Conservation (phyloP, 2,888 invertebrate species). For the Volucella zonaria region DNA sequence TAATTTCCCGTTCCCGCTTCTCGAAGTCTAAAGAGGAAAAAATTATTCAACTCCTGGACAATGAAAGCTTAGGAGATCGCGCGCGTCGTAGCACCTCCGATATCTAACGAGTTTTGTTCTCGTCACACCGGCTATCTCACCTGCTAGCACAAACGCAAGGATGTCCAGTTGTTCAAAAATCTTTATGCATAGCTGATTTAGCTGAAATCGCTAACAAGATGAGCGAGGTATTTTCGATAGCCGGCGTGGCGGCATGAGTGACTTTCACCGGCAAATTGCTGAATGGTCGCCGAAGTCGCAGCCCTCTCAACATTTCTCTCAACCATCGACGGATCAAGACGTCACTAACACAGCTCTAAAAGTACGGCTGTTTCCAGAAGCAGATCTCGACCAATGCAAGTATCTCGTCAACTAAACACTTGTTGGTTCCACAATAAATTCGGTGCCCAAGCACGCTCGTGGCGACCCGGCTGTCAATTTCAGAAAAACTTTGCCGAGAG, state of each 20-base stretch:
- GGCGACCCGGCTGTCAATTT: too few species aligned
- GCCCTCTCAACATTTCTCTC: background rate
- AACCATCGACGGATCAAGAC: background rate
- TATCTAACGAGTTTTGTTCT: slow-evolving; percentile 14
- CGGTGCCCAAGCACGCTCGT: too few species aligned
- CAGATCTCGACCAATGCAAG: background rate
- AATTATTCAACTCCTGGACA: background rate
- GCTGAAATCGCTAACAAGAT: slow-evolving; percentile 10
- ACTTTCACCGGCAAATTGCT: background rate
- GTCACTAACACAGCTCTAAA: background rate
- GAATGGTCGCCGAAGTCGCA: slow-evolving; percentile 4
- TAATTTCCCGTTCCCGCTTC: slow-evolving; percentile 19
- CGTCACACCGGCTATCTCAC: slow-evolving; percentile 12
- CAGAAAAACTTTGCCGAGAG: background rate
- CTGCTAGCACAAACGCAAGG: slow-evolving; percentile 14
- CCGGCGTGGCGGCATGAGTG: background rate
- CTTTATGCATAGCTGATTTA: background rate
- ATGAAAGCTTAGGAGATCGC: slow-evolving; percentile 12
- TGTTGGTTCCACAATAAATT: background rate
- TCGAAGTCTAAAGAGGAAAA: slow-evolving; percentile 21
- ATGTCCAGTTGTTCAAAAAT: slow-evolving; percentile 6
- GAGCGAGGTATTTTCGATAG: background rate
- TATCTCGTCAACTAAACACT: background rate
- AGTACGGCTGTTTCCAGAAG: background rate
- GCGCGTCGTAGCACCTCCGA: slow-evolving; percentile 18